These are phyloP conservation scores for Chunga burmeisteri DNA, from an alignment of 2,113 vertebrate species.

Conservation along the genomic window DNA sequence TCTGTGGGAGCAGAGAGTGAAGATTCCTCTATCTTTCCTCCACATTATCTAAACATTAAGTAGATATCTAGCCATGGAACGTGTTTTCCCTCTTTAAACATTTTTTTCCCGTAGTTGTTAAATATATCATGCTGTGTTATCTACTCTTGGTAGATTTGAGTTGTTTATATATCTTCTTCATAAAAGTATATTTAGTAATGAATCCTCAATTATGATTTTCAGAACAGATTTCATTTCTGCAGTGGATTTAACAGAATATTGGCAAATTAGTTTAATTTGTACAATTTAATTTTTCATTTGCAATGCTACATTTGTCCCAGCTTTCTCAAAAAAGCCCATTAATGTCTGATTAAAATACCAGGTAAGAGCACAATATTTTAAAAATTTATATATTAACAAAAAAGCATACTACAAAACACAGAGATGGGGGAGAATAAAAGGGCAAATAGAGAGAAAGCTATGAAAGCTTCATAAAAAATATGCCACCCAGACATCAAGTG, in stretches of 20 bases:
- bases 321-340: background rate
- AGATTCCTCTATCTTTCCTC: background rate
- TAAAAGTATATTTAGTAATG: background rate
- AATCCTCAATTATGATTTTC: background rate
- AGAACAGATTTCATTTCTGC: background rate
- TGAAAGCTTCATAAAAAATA: background rate
- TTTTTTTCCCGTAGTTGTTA: background rate
- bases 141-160: background rate
- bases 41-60: background rate
- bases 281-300: background rate
- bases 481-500: background rate
- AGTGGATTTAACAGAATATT: background rate
- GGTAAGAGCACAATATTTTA: background rate
- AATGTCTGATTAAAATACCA: background rate
- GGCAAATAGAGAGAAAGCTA: background rate
- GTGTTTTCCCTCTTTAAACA: background rate
- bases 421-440: background rate
- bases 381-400: background rate
- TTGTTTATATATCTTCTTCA: background rate
- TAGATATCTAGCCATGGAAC: constrained; percentile 2
- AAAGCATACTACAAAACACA: background rate
- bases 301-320: background rate
- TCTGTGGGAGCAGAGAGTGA: background rate
- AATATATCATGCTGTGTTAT: background rate
- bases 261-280: background rate